These are phyloP conservation scores for Eupristina koningsbergeri DNA, from an alignment of 1,140 invertebrate species.

Conservation along the genomic window DNA sequence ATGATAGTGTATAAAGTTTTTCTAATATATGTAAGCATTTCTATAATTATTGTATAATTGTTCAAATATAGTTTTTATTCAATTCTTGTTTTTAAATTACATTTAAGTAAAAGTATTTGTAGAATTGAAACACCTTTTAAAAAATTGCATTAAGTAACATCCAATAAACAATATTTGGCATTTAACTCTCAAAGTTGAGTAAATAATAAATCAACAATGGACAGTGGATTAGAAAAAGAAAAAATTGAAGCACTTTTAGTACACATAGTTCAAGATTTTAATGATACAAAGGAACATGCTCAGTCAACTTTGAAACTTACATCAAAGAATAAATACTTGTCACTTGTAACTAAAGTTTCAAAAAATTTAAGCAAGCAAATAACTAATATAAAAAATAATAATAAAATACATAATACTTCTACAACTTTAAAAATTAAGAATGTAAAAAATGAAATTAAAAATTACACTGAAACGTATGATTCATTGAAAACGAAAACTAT, in stretches of 20 bases:
- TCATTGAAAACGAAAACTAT: background rate
- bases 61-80: background rate
- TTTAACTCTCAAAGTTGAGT: background rate
- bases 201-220: slow-evolving; percentile 3
- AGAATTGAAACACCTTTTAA: background rate
- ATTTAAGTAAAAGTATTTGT: background rate
- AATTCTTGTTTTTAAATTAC: background rate
- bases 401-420: background rate
- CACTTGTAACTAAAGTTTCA: background rate
- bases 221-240: slow-evolving; percentile 25
- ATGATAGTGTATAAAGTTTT: no score
- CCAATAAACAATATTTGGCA: background rate
- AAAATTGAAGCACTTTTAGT: slow-evolving; percentile 12
- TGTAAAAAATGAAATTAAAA: slow-evolving; percentile 1
- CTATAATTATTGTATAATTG: no score
- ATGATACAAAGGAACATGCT: slow-evolving; percentile 11
- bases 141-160: background rate
- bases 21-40: no score
- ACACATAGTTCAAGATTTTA: slow-evolving; percentile 9
- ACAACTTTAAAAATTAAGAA: background rate
- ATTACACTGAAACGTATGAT: no score
- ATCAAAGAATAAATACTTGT: background rate
- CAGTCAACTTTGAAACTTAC: background rate
- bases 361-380: background rate
- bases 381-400: background rate